phyloP scores from a whole-genome alignment of 2,797 vertebrate species.

The Allochrocebus solatus region DNA sequence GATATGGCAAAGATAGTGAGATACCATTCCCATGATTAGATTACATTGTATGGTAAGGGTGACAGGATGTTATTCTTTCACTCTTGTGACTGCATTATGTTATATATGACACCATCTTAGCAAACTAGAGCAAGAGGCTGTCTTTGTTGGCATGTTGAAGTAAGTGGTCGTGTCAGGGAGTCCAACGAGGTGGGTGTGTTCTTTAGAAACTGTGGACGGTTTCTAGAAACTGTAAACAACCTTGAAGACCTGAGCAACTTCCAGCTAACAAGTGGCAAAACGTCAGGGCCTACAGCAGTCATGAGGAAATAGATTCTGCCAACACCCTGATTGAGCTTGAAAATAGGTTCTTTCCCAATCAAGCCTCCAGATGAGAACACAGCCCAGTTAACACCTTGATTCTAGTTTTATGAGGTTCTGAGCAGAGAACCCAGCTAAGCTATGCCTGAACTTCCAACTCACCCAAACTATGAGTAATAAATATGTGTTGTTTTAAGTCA shows the following conservation, averaged over 20 bases:
- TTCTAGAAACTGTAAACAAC: not conserved
- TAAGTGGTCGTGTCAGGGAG: not conserved
- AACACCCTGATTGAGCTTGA: not conserved
- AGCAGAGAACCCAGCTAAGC: not conserved
- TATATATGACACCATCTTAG: not conserved
- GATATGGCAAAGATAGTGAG: not conserved
- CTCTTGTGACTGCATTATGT: not conserved
- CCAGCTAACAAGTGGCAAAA: not conserved
- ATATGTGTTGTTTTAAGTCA: not conserved
- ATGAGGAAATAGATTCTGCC: not conserved
- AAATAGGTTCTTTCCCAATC: not conserved
- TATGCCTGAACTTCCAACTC: not conserved
- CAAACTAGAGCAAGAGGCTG: not conserved
- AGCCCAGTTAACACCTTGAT: not conserved
- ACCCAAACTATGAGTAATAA: not conserved
- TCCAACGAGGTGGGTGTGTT: not conserved
- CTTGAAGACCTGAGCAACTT: not conserved
- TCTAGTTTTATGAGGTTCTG: not conserved
- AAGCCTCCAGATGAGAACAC: not conserved
- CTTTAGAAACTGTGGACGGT: not conserved
- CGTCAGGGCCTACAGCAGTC: not conserved
- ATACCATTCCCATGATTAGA: not conserved
- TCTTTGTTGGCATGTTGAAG: not conserved
- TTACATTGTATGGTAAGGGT: not conserved
- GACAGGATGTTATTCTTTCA: not conserved